A percentile compares a stretch with the other conserved stretches of the same genome.
Evolutionary conservation across 2,888 invertebrate species (phyloP).

Genomic region (Campoletis raptor): DNA sequence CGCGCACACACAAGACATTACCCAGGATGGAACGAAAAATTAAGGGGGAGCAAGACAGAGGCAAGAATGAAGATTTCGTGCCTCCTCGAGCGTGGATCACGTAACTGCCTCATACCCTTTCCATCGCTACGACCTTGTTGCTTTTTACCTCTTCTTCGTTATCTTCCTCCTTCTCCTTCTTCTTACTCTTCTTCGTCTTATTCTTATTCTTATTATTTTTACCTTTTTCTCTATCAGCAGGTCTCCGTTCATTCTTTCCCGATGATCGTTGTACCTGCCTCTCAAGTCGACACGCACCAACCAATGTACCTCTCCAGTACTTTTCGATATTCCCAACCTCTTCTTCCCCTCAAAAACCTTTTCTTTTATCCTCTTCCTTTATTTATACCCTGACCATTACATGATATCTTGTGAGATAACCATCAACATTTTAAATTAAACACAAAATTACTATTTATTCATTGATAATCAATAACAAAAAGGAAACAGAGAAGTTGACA

Average conservation of each 20-base stretch:
- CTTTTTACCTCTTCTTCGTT: constrained; percentile 58
- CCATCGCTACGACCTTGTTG: constrained; percentile 58
- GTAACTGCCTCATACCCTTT: constrained; percentile 70
- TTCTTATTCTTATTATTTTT: constrained; percentile 29
- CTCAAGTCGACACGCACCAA: constrained; percentile 66
- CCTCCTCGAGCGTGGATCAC: constrained; percentile 78
- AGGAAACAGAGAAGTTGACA: too few species aligned
- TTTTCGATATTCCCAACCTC: constrained; percentile 50
- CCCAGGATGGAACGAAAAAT: constrained; percentile 66
- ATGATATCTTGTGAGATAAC: constrained; percentile 53
- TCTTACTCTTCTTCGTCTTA: constrained; percentile 28
- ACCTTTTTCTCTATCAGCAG: constrained; percentile 52
- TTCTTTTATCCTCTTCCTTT: constrained; percentile 36
- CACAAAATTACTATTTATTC: neutral
- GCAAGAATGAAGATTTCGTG: constrained; percentile 75
- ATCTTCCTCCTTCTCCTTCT: constrained; percentile 24
- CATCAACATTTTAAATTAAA: constrained; percentile 39
- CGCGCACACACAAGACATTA: constrained; percentile 54
- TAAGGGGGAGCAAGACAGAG: constrained; percentile 62
- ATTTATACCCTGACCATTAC: constrained; percentile 55
- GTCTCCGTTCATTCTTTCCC: constrained; percentile 65
- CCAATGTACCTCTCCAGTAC: constrained; percentile 66
- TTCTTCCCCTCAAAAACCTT: neutral
- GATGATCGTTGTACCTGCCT: constrained; percentile 64
- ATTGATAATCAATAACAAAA: neutral